phyloP scores from a whole-genome alignment of 2,888 invertebrate genomes.

The Stictocephala bisonia region DNA sequence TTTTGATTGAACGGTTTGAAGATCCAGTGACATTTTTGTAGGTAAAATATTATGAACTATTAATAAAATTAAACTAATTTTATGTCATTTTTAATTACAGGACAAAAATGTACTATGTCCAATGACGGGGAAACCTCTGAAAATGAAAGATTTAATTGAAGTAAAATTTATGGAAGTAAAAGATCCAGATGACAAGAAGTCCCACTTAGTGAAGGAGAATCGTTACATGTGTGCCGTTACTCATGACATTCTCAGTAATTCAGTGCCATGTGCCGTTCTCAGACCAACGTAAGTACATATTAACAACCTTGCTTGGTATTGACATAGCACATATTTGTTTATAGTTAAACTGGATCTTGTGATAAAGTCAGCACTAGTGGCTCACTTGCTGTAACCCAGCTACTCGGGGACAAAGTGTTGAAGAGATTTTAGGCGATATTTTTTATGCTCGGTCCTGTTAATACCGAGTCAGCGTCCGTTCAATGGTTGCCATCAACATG shows the following conservation, averaged over 20 bases:
- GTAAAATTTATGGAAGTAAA: slow-evolving; percentile 93
- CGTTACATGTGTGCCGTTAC: slow-evolving; percentile 98
- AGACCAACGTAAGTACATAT: slow-evolving; percentile 79
- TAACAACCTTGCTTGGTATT: not conserved
- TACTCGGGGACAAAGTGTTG: too few species aligned
- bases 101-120: slow-evolving; percentile 84
- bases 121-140: slow-evolving; percentile 85
- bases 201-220: slow-evolving; percentile 88
- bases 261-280: slow-evolving; percentile 93
- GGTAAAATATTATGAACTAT: not conserved
- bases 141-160: slow-evolving; percentile 91
- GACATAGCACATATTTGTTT: too few species aligned
- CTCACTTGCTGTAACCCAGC: too few species aligned
- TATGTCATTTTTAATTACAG: slow-evolving; percentile 63
- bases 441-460: too few species aligned
- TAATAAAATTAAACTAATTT: not conserved
- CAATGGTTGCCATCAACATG: too few species aligned
- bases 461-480: too few species aligned
- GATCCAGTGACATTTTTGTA: too few species aligned
- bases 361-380: too few species aligned
- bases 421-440: too few species aligned
- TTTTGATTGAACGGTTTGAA: too few species aligned
- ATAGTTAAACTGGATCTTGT: too few species aligned
- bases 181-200: slow-evolving; percentile 87
- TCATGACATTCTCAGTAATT: slow-evolving; percentile 94